Evolutionary conservation across 2,888 invertebrate species (phyloP).

Genomic region (Gibbula magus): DNA sequence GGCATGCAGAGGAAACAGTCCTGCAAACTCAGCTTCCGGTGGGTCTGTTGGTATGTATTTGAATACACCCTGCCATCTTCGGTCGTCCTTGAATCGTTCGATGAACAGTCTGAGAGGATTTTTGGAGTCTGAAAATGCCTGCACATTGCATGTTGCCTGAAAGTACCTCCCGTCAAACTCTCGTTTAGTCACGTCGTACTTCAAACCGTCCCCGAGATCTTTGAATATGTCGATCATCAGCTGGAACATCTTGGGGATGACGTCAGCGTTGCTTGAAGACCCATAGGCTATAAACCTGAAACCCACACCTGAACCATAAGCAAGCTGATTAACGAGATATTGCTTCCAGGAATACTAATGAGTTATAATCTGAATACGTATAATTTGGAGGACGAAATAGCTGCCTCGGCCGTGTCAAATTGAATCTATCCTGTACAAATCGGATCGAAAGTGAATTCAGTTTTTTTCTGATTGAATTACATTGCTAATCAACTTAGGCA

Average conservation of each 20-base stretch:
- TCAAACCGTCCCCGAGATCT: conserved; percentile 44
- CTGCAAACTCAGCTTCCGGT: conserved; percentile 63
- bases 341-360: too few species aligned
- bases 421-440: too few species aligned
- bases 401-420: too few species aligned
- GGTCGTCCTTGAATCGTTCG: conserved; percentile 37
- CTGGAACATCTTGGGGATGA: conserved; percentile 53
- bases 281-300: conserved; percentile 62
- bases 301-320: neutral
- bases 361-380: too few species aligned
- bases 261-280: conserved; percentile 43
- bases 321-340: too few species aligned
- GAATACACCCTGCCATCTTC: conserved; percentile 38
- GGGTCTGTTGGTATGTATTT: conserved; percentile 42
- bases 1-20: conserved; percentile 63
- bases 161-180: conserved; percentile 63
- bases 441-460: too few species aligned
- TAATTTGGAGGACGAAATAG: too few species aligned
- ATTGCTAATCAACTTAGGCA: too few species aligned
- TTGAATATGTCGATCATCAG: conserved; percentile 59
- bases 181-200: conserved; percentile 50
- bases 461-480: too few species aligned
- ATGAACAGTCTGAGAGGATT: conserved; percentile 52
- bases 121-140: conserved; percentile 59
- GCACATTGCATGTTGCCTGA: conserved; percentile 60